A percentile compares a stretch with the other conserved stretches of the same genome.
Evolutionary conservation across 2,888 invertebrate species (phyloP).

Genomic region (Teinopalpus imperialis): DNA sequence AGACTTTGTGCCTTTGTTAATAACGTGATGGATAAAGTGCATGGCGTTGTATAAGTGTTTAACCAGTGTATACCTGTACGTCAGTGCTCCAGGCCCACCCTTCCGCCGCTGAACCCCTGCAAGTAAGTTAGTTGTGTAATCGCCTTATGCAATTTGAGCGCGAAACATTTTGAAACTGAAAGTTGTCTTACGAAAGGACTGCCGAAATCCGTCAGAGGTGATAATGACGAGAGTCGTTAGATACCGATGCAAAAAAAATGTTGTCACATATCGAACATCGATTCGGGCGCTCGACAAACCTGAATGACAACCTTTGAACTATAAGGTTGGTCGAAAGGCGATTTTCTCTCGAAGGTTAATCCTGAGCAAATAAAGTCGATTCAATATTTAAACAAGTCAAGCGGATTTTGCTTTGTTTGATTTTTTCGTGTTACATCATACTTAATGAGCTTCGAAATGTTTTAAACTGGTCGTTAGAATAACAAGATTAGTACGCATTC

Average conservation of each 20-base stretch:
- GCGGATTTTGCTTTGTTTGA: constrained; percentile 55
- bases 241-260: constrained; percentile 36
- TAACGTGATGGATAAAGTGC: constrained; percentile 72
- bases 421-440: constrained; percentile 50
- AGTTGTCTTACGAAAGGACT: constrained; percentile 42
- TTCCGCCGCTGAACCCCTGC: constrained; percentile 38
- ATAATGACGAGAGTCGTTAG: constrained; percentile 48
- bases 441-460: constrained; percentile 42
- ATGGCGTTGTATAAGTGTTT: constrained; percentile 66
- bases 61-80: constrained; percentile 57
- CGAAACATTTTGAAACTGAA: constrained; percentile 46
- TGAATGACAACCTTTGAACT: constrained; percentile 69
- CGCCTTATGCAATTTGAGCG: constrained; percentile 41
- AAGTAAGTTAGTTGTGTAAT: constrained; percentile 42
- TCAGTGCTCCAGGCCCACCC: constrained; percentile 68
- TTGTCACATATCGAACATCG: constrained; percentile 46
- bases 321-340: constrained; percentile 42
- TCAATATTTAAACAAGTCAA: constrained; percentile 52
- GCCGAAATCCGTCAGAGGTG: constrained; percentile 40
- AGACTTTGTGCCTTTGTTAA: constrained; percentile 29
- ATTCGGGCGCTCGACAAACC: constrained; percentile 55
- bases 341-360: constrained; percentile 37
- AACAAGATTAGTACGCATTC: constrained; percentile 17
- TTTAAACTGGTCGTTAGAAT: constrained; percentile 14
- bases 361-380: constrained; percentile 34